Base-by-base conservation (phyloP, 2,797 vertebrate species). In the Clarias pachynema region DNA sequence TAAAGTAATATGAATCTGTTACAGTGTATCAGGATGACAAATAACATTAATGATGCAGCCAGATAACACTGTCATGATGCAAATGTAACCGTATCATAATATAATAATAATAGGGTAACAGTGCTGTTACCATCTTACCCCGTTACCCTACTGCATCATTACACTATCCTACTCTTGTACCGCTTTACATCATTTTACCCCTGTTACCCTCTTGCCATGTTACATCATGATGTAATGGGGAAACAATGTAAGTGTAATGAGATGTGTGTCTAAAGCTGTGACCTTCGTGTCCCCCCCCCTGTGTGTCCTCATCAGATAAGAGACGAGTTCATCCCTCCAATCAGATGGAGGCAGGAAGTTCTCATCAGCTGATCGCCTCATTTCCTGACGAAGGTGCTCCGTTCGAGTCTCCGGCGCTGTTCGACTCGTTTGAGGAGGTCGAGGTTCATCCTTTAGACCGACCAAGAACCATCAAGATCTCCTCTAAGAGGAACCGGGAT, bases 351-450 rank as follows among this genome's bases (percentile, higher is more conserved):
- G 84, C 92, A 7, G 91, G 93, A 29, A 90, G 91, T 74, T 93
- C 93, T 7, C 91, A 91, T 68, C 89, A 91, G 86, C 85, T 87
- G 34, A 89, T 91, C 59, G 34, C 82, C 0, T 69, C 84, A 16
- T 90, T 89, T 22, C 75, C 90, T 70, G 92, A 93, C 0, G 92
- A 93, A 2, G 87, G 82, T 0, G 65, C 44, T 3, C 84, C 79
- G 0, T 90, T 91, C 31, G 92, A 94, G 84, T 89, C 91, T 0
- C 90, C 91, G 0, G 89, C 79, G 0, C 85, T 92, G 4, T 94
- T 94, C 7, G 93, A 94, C 88, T 93, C 92, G 0, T 94, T 93
- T 29, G 92, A 94, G 69, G 94, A 93, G 72, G 90, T 91, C 73
- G 93, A 93, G 44, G 68, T 92, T 37, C 92, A 89, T 75, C 90